Conservation (phyloP, 2,888 invertebrate genomes). For the Ellobium chinense region DNA sequence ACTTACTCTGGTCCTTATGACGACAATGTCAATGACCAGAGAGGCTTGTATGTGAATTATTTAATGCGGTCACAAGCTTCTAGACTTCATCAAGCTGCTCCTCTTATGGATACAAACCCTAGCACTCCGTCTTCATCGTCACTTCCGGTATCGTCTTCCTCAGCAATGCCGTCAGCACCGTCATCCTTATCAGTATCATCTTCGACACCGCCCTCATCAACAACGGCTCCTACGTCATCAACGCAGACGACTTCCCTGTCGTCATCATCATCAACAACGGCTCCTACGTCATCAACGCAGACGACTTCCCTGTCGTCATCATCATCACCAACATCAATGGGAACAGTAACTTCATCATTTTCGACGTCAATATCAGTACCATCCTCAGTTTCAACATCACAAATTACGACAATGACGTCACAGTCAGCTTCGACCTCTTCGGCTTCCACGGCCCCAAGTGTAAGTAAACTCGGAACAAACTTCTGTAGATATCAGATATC, state of each 20-base stretch:
- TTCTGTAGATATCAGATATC: no score
- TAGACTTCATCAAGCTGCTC: background rate
- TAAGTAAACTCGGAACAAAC: no score
- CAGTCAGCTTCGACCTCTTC: no score
- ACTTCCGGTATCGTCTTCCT: background rate
- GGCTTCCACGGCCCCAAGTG: no score
- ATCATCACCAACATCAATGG: constrained; percentile 6
- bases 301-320: background rate
- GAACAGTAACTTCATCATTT: background rate
- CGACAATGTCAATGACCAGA: background rate
- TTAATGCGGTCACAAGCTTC: background rate
- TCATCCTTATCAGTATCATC: background rate
- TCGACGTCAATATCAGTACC: background rate
- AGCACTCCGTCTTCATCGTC: no score
- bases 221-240: background rate
- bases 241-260: background rate
- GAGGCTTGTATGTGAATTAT: constrained; percentile 38
- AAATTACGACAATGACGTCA: no score
- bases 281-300: constrained; percentile 1
- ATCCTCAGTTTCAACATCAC: background rate
- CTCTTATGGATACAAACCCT: background rate
- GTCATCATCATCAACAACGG: background rate
- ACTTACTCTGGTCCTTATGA: background rate
- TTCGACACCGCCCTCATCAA: background rate
- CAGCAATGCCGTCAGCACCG: background rate